A percentile compares a stretch with the other conserved stretches of the same genome.
phyloP scores from a whole-genome alignment of 2,113 vertebrate genomes.

The Xiphophorus couchianus region DNA sequence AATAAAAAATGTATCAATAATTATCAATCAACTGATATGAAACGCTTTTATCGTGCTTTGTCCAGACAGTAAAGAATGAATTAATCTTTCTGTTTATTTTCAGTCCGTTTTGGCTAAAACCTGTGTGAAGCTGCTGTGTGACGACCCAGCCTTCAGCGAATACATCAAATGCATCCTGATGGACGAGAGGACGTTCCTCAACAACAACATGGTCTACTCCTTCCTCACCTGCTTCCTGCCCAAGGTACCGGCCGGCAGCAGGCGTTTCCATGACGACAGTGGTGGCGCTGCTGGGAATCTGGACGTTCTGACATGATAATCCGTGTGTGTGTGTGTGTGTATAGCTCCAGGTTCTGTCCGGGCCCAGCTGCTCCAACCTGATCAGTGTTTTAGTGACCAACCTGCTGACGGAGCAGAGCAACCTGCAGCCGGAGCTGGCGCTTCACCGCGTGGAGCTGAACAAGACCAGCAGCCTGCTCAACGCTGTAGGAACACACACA shows the following conservation, averaged over 20 bases:
- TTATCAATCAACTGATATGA: too few relatives aligned
- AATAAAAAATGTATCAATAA: too few relatives aligned
- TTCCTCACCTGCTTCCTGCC: slow-evolving; percentile 96
- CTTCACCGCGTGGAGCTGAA: slow-evolving; percentile 90
- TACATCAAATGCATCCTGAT: slow-evolving; percentile 98
- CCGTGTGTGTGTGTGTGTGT: slow-evolving; percentile 60
- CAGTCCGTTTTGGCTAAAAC: slow-evolving; percentile 94
- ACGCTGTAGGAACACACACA: slow-evolving; percentile 85
- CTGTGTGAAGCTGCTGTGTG: slow-evolving; percentile 95
- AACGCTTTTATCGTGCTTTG: neutral
- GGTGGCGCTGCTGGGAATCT: neutral
- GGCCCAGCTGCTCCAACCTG: slow-evolving; percentile 93
- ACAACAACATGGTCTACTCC: slow-evolving; percentile 93
- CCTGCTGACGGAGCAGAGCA: slow-evolving; percentile 94
- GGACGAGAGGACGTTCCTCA: slow-evolving; percentile 96
- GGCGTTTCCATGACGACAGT: neutral
- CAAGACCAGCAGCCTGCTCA: slow-evolving; percentile 94
- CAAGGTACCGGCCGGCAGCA: slow-evolving; percentile 80
- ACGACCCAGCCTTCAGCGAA: slow-evolving; percentile 96
- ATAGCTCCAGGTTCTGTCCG: slow-evolving; percentile 96
- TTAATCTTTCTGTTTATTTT: neutral
- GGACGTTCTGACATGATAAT: neutral
- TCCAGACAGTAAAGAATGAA: neutral
- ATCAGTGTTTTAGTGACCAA: slow-evolving; percentile 92
- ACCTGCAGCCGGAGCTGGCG: slow-evolving; percentile 89